A percentile compares a stretch with the other conserved stretches of the same genome.
Conservation (phyloP, 1,140 invertebrate genomes). For the Drosophila punjabiensis region DNA sequence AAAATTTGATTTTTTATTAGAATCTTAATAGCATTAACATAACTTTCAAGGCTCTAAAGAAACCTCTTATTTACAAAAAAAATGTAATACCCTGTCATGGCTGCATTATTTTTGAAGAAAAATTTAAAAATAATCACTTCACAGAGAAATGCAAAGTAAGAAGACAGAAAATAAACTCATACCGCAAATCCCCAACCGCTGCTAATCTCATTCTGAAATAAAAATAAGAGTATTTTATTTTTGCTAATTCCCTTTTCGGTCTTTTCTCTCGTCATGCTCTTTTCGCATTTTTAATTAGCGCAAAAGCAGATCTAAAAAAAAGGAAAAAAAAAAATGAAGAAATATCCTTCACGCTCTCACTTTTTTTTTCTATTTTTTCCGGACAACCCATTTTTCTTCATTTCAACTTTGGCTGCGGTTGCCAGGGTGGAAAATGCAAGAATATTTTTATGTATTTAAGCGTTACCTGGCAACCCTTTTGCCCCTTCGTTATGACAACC, state of each 20-base stretch:
- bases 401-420: constrained; percentile 13
- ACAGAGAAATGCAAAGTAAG: not conserved
- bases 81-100: not conserved
- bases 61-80: not conserved
- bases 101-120: not conserved
- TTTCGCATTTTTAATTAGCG: constrained; percentile 27
- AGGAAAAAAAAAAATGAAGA: not conserved
- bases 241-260: constrained; percentile 4
- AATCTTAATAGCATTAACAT: too few species aligned
- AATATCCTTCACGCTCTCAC: not conserved
- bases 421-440: not conserved
- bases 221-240: constrained; percentile 3
- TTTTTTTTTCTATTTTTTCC: not conserved
- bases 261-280: constrained; percentile 4
- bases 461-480: constrained; percentile 25
- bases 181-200: not conserved
- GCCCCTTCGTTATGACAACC: constrained; percentile 8
- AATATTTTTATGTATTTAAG: not conserved
- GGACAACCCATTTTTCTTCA: constrained; percentile 6
- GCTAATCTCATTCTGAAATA: constrained; percentile 1
- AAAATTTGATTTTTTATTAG: too few species aligned
- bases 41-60: not conserved
- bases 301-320: not conserved
- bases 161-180: too few species aligned
- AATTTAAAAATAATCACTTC: not conserved